These are phyloP conservation scores for Bergia puertoricense DNA, from an alignment of 92 coral and sea anemone genomes.

Conservation along the genomic window DNA sequence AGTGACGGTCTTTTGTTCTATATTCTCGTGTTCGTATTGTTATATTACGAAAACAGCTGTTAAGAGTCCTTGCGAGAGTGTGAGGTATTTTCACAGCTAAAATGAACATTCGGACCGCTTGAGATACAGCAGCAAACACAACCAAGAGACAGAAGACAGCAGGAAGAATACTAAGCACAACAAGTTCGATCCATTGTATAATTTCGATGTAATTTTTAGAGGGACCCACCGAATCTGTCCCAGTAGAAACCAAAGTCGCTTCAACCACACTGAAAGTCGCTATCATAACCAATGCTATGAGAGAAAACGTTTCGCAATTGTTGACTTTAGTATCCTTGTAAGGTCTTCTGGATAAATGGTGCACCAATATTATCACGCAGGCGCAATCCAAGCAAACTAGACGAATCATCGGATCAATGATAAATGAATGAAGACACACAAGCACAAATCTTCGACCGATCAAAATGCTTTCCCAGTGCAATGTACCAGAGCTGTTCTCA, in stretches of 20 bases:
- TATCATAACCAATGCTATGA: slow-evolving; percentile 38
- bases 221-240: slow-evolving; percentile 45
- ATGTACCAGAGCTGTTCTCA: slow-evolving; percentile 36
- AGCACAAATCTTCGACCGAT: slow-evolving; percentile 51
- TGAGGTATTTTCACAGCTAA: background rate
- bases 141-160: slow-evolving; percentile 8
- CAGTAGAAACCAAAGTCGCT: slow-evolving; percentile 37
- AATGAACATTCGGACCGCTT: slow-evolving; percentile 26
- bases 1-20: background rate
- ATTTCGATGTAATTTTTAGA: background rate
- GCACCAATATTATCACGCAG: slow-evolving; percentile 44
- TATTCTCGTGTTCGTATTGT: background rate
- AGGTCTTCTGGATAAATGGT: slow-evolving; percentile 39
- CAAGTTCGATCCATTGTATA: slow-evolving; percentile 49
- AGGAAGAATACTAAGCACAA: slow-evolving; percentile 42
- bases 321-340: slow-evolving; percentile 44
- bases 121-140: slow-evolving; percentile 39
- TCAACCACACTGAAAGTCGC: slow-evolving; percentile 48
- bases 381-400: slow-evolving; percentile 39
- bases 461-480: slow-evolving; percentile 58
- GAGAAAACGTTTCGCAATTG: slow-evolving; percentile 46
- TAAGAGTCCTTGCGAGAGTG: background rate
- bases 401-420: slow-evolving; percentile 27
- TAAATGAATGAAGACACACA: slow-evolving; percentile 46
- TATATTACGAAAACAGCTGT: background rate